These are phyloP conservation scores for Siniperca undulata DNA, from an alignment of 2,797 vertebrate species.

Conservation along the genomic window DNA sequence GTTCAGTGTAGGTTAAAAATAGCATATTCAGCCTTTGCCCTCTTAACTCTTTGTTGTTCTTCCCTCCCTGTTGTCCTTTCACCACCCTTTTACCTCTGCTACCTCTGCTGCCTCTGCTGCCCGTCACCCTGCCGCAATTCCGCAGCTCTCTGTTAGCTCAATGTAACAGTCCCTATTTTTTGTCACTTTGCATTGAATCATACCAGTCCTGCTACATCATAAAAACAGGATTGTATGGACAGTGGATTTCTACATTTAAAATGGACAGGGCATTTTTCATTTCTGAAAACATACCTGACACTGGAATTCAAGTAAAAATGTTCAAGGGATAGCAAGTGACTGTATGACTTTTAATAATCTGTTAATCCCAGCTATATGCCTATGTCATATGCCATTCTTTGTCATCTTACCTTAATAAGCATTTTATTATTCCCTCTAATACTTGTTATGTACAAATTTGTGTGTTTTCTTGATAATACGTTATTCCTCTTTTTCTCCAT, in stretches of 20 bases:
- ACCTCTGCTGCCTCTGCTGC: not conserved
- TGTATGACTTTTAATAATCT: not conserved
- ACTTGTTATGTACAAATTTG: not conserved
- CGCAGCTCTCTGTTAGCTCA: not conserved
- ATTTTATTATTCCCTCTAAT: conserved; percentile 5
- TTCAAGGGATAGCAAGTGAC: not conserved
- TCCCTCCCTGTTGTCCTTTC: conserved; percentile 14
- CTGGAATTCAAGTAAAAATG: not conserved
- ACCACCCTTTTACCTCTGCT: not conserved
- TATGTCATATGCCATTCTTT: not conserved
- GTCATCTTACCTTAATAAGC: not conserved
- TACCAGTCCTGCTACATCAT: not conserved
- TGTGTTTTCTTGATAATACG: not conserved
- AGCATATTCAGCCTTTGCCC: conserved; percentile 26
- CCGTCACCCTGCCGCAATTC: not conserved
- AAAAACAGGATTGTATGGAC: not conserved
- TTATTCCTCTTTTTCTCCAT: not conserved
- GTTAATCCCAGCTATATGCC: not conserved
- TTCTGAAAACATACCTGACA: too few relatives aligned
- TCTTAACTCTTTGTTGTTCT: conserved; percentile 23
- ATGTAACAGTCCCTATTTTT: not conserved
- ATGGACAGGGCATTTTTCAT: too few relatives aligned
- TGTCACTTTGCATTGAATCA: not conserved
- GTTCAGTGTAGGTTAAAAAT: conserved; percentile 5
- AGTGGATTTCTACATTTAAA: not conserved